phyloP scores from a whole-genome alignment of 2,888 invertebrate genomes.

The Germaria angustata region DNA sequence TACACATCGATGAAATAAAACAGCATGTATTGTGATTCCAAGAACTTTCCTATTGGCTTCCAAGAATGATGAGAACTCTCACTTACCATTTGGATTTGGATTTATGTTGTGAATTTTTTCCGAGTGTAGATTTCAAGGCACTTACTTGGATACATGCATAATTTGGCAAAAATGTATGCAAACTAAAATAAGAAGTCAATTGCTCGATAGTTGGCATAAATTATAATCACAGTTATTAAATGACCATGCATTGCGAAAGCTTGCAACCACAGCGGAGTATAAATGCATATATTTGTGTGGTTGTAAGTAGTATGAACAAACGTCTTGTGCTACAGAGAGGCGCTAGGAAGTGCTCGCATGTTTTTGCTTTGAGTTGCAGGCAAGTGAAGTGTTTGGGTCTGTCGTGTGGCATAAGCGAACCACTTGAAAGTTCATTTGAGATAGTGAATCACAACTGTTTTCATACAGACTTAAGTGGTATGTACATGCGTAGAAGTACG shows the following conservation, averaged over 20 bases:
- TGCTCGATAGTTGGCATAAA: conserved; percentile 14
- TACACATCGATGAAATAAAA: no score
- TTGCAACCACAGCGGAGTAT: not conserved
- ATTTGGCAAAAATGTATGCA: not conserved
- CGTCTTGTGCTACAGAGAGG: conserved; percentile 29
- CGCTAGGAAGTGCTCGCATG: conserved; percentile 49
- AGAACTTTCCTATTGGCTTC: no score
- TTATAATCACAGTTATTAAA: conserved; percentile 57
- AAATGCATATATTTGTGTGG: no score
- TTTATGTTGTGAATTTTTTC: no score
- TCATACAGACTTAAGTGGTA: not conserved
- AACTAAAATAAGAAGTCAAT: not conserved
- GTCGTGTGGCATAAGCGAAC: conserved; percentile 65
- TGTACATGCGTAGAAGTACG: not conserved
- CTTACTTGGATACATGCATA: not conserved
- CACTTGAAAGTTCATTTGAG: not conserved
- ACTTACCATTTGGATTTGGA: no score
- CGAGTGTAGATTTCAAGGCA: not conserved
- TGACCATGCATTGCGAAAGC: conserved; percentile 36
- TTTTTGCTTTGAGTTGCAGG: conserved; percentile 32
- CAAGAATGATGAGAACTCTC: no score
- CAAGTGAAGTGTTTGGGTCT: conserved; percentile 34
- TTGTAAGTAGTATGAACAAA: not conserved
- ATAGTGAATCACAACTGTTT: not conserved
- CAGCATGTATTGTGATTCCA: no score